Conservation (phyloP, 2,888 invertebrate genomes). For the Aphodius sticticus region DNA sequence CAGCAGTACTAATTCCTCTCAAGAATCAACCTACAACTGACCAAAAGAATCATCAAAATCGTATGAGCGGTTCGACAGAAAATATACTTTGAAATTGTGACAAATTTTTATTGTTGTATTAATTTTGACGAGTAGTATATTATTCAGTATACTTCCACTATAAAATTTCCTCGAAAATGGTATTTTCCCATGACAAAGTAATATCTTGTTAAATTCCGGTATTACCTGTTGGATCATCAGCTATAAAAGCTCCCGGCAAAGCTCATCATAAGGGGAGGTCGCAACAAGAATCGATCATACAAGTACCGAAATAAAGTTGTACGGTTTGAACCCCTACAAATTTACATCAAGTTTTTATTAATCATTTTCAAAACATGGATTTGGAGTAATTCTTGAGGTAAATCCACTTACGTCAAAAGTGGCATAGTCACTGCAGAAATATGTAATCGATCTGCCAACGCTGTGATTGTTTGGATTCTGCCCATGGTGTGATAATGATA, state of each 20-base stretch:
- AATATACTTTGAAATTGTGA: too few species aligned
- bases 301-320: background rate
- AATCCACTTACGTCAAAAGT: background rate
- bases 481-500: background rate
- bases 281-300: background rate
- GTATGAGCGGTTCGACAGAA: too few species aligned
- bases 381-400: background rate
- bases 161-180: background rate
- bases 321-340: too few species aligned
- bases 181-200: background rate
- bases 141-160: background rate
- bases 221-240: background rate
- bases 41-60: too few species aligned
- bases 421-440: background rate
- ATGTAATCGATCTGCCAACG: conserved; percentile 4
- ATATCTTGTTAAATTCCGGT: background rate
- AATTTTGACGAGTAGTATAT: too few species aligned
- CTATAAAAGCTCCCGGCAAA: background rate
- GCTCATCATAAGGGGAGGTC: background rate
- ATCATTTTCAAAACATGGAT: background rate
- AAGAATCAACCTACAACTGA: too few species aligned
- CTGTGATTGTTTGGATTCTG: background rate
- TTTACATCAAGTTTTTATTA: too few species aligned
- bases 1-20: too few species aligned
- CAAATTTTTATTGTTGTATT: too few species aligned